Percentiles rank a stretch among this genome's conserved stretches.
These are phyloP conservation scores for Cyprinodon tularosa DNA, from an alignment of 2,113 vertebrate species.

Conservation along the genomic window DNA sequence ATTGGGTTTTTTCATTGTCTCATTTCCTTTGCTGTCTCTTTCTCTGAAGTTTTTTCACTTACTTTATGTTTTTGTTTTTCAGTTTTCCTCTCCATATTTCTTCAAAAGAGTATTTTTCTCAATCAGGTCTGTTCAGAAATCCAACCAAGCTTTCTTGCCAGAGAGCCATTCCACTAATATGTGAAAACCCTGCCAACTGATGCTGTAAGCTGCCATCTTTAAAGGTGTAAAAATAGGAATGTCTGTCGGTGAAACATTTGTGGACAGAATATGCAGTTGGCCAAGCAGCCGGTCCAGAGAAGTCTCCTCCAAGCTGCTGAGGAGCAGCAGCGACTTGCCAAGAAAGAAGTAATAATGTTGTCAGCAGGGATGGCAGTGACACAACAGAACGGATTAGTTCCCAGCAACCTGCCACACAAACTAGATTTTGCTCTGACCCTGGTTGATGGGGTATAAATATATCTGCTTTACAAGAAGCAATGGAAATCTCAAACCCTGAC, in stretches of 20 bases:
- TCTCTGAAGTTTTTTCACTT: no score
- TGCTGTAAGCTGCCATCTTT: slow-evolving; percentile 34
- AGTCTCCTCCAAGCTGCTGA: slow-evolving; percentile 50
- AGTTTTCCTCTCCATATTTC: not conserved
- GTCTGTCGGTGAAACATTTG: slow-evolving; percentile 47
- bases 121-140: not conserved
- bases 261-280: slow-evolving; percentile 49
- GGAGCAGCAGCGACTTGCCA: slow-evolving; percentile 56
- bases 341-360: slow-evolving; percentile 42
- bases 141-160: slow-evolving; percentile 7
- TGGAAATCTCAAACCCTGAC: slow-evolving; percentile 16
- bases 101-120: not conserved
- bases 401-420: slow-evolving; percentile 52
- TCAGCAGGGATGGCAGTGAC: slow-evolving; percentile 25
- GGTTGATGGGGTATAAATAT: not conserved
- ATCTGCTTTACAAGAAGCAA: not conserved
- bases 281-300: slow-evolving; percentile 65
- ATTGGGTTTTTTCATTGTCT: not conserved
- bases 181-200: slow-evolving; percentile 10
- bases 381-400: slow-evolving; percentile 57
- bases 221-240: slow-evolving; percentile 32
- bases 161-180: slow-evolving; percentile 13
- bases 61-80: not conserved
- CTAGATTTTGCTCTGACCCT: slow-evolving; percentile 4
- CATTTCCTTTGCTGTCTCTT: not conserved